Conservation (phyloP, 2,797 vertebrate genomes). For the Pempheris klunzingeri region DNA sequence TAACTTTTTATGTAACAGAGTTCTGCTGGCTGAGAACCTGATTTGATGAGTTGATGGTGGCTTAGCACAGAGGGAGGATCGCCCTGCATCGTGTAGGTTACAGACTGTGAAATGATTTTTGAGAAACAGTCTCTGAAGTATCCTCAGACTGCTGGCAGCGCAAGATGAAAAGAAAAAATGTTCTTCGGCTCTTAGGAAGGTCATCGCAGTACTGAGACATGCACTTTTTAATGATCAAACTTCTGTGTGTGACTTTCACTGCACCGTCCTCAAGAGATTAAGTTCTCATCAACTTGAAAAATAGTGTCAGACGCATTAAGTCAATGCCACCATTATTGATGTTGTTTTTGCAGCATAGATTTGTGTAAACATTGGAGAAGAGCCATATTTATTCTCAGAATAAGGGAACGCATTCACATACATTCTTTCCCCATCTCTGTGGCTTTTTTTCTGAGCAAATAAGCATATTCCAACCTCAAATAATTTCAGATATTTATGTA, state of each 20-base stretch:
- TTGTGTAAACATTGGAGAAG: slow-evolving; percentile 24
- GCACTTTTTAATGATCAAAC: slow-evolving; percentile 37
- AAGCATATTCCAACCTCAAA: slow-evolving; percentile 76
- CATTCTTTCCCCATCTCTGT: slow-evolving; percentile 67
- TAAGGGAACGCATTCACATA: slow-evolving; percentile 57
- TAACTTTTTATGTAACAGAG: not conserved
- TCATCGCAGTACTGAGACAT: not conserved
- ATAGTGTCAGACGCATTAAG: not conserved
- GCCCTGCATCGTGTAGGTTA: slow-evolving; percentile 13
- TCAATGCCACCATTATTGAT: slow-evolving; percentile 3
- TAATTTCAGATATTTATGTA: slow-evolving; percentile 75
- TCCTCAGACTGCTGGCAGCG: slow-evolving; percentile 11
- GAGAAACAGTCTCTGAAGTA: slow-evolving; percentile 31
- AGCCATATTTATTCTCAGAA: slow-evolving; percentile 58
- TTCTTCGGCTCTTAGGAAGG: slow-evolving; percentile 31
- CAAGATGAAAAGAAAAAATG: slow-evolving; percentile 52
- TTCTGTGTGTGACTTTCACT: not conserved
- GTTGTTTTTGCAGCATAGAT: slow-evolving; percentile 22
- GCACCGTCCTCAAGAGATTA: not conserved
- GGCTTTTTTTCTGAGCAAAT: slow-evolving; percentile 56
- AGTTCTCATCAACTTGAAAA: not conserved
- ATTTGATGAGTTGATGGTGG: slow-evolving; percentile 14
- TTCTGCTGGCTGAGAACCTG: not conserved
- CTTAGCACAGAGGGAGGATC: not conserved
- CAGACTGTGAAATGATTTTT: slow-evolving; percentile 44